A percentile compares a stretch with the other conserved stretches of the same genome.
phyloP scores from a whole-genome alignment of 1,140 invertebrate species.

The Drosophila miranda region DNA sequence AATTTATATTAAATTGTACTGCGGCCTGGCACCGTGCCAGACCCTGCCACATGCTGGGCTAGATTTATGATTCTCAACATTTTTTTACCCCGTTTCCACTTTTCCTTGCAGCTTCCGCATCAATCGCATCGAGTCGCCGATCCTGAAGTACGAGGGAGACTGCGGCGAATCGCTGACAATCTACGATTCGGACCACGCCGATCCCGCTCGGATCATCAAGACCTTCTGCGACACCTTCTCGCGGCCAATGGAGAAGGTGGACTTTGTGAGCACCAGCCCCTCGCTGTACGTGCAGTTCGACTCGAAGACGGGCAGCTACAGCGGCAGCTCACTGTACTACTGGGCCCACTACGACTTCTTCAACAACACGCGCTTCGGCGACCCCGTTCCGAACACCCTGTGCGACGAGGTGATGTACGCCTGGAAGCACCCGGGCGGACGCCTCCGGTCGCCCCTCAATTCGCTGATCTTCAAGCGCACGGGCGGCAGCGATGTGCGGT shows the following conservation, averaged over 20 bases:
- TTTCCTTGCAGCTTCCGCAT: slow-evolving; percentile 89
- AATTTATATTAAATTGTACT: slow-evolving; percentile 73
- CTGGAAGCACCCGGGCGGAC: slow-evolving; percentile 88
- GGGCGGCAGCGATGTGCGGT: slow-evolving; percentile 87
- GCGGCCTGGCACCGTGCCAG: slow-evolving; percentile 30
- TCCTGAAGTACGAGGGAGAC: slow-evolving; percentile 91
- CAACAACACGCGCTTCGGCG: slow-evolving; percentile 92
- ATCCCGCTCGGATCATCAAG: slow-evolving; percentile 93
- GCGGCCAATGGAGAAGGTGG: slow-evolving; percentile 94
- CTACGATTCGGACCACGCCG: slow-evolving; percentile 92
- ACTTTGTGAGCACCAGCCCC: slow-evolving; percentile 93
- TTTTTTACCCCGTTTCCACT: neutral
- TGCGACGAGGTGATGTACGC: slow-evolving; percentile 93
- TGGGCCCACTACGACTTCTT: slow-evolving; percentile 97
- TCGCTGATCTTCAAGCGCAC: slow-evolving; percentile 92
- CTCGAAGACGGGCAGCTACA: slow-evolving; percentile 95
- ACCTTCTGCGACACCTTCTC: slow-evolving; percentile 97
- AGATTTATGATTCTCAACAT: neutral
- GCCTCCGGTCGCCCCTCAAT: slow-evolving; percentile 90
- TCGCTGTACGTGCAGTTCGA: slow-evolving; percentile 93
- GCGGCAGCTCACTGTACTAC: slow-evolving; percentile 93
- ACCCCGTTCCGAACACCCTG: slow-evolving; percentile 89
- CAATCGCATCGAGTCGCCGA: slow-evolving; percentile 93
- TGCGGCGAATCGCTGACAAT: slow-evolving; percentile 94
- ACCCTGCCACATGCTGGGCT: neutral